These are phyloP conservation scores for Macrostomum cliftonense DNA, from an alignment of 2,888 invertebrate species.

Conservation along the genomic window DNA sequence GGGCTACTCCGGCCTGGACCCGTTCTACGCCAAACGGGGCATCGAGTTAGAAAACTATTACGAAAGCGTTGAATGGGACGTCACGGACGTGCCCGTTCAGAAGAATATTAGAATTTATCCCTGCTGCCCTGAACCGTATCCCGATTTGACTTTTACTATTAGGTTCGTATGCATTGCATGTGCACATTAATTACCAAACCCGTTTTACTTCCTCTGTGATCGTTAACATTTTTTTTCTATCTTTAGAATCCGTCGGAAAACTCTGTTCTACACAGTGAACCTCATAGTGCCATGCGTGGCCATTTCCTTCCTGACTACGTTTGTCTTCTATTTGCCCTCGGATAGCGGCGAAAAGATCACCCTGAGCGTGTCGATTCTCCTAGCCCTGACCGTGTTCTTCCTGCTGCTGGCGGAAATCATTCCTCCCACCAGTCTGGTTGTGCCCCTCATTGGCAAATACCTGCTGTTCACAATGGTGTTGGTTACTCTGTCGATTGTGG, in stretches of 20 bases:
- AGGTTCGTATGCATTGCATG: too few species aligned
- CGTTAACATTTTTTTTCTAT: too few species aligned
- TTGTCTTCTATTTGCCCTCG: constrained; percentile 89
- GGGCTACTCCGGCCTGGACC: too few species aligned
- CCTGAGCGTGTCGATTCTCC: constrained; percentile 89
- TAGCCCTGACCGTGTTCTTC: constrained; percentile 96
- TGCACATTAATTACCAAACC: too few species aligned
- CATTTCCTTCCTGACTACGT: constrained; percentile 80
- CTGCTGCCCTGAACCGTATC: constrained; percentile 34
- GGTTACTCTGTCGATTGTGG: constrained; percentile 75
- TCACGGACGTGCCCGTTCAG: constrained; percentile 45
- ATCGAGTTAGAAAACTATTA: constrained; percentile 33
- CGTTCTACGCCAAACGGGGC: constrained; percentile 20
- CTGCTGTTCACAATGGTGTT: constrained; percentile 92
- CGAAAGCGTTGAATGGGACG: constrained; percentile 34
- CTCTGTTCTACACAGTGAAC: constrained; percentile 67
- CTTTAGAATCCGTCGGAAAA: constrained; percentile 48
- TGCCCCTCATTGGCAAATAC: constrained; percentile 54
- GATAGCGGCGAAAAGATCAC: constrained; percentile 98
- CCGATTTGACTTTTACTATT: constrained; percentile 37
- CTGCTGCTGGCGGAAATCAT: constrained; percentile 83
- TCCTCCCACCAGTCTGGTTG: constrained; percentile 78
- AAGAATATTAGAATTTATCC: constrained; percentile 42
- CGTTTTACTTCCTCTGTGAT: too few species aligned
- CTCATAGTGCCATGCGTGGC: constrained; percentile 54